Evolutionary conservation across 1,140 invertebrate genomes (phyloP), one percentile per base, ranked within the genome.

Genomic region (Dufourea novaeangliae): DNA sequence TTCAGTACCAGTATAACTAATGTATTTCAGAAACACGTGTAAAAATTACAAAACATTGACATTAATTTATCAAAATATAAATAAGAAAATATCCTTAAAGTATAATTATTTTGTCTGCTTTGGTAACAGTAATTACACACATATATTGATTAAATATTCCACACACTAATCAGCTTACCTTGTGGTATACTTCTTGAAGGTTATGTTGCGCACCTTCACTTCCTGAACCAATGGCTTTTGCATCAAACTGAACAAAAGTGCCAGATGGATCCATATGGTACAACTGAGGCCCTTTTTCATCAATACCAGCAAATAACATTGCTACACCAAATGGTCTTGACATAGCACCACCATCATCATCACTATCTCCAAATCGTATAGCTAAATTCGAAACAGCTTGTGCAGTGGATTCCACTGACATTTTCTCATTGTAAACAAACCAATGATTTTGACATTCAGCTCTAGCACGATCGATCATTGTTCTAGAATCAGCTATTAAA

Each of bases 181-280:
- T 97, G 87, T 97, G 95, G 91, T 96, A 97, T 50, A 95, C 93
- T 92, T 98, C 97, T 93, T 98, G 97, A 61, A 99, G 94, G 83
- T 97, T 98, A 91, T 99, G 99, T 90, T 99, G 98, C 71, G 99
- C 99, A 8, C 99, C 99, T 94, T 99, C 99, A 86, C 97, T 99
- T 59, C 98, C 99, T 2, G 99, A 99, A 1, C 99, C 99, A 89
- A 99, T 99, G 6, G 99, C 98, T 94, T 99, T 99, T 22, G 99
- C 99, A 92, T 98, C 96, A 93, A 98, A 99, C 88, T 98, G 96
- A 59, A 99, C 97, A 93, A 98, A 99, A 7, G 98, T 99, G 37
- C 96, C 96, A 32, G 98, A 99, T 11, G 99, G 99, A 93, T 99
- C 99, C 97, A 99, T 98, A 90, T 99, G 98, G 93, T 96, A 99